Base-by-base conservation (phyloP, 2,888 invertebrate genomes). In the Galeopsomyia nigrocyanea region DNA sequence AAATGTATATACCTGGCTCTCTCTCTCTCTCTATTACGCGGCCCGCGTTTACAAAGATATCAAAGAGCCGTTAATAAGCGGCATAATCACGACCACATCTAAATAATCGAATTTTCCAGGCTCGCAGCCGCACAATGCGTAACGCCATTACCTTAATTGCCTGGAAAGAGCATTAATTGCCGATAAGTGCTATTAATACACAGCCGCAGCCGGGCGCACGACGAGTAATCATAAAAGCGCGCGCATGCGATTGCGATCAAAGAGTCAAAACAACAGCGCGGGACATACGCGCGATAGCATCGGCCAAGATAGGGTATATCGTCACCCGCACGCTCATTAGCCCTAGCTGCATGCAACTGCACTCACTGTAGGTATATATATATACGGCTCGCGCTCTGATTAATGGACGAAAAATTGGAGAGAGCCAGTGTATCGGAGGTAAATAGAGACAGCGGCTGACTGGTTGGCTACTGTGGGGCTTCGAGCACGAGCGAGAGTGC, bases 181-280 rank as follows among this genome's bases (percentile, higher is more conserved):
- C 31, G 53, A 47, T 39, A 55, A 64, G 60, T 53, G 72, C 49
- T 17, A 67, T 53, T 68, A 68, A 72, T 60, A 68, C 39, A 10
- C 3, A 31, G 31, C 31, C 26, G 26, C 26, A 26, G 26, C 7
- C 39, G 7, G 7, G 13, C 39, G 39, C 13, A 64, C 19, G 39
- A 65, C 50, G 50, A 51, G 64, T 53, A 66, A 69, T 39, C 39
- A 7, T 64, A 68, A 68, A 65, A 65, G 68, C 47, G 13, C 26
- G 14, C 6, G n/a, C 26, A 2, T 3, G 21, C 49, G 56, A 26
- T 31, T 49, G 68, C 51, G 50, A 21, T 60, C 22, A 22, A 60
- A 68, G 55, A n/a, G 55, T 2, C 14, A 10, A 39, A 50, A n/a
- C 46, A 39, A n/a, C 10, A 16, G 39, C 13, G 58, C 46, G 53